Evolutionary conservation across 2,113 vertebrate genomes (phyloP), one percentile per base, ranked within the genome.

Genomic region (Picathartes gymnocephalus): DNA sequence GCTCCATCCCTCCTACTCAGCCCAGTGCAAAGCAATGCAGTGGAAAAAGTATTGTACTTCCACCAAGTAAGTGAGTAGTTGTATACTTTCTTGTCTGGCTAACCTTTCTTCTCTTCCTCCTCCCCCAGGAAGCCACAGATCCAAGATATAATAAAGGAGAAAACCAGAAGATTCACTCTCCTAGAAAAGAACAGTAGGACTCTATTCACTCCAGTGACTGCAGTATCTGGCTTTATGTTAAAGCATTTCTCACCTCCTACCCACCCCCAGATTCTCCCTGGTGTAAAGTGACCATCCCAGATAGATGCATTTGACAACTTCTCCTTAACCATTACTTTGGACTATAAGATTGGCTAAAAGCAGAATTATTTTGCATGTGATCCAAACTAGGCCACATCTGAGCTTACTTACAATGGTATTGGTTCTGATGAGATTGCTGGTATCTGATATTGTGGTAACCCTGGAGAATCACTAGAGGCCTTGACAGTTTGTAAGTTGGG

Each of bases 371-470:
- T 76, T 73, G 9, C 48, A 54, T 30, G 35, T 25, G 25, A 10
- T 65, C 70, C 33, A 72, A 28, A 24, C 28, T 4, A 60, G 37
- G 33, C 53, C 15, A 8, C 15, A 23, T 53, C 37, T 20, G 4
- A 42, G 10, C 16, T 25, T 60, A 15, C 18, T 68, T 60, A 60
- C 28, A 53, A 15, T 13, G 24, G n/a, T 9, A 12, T 14, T 64
- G 2, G 14, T 61, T 81, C 44, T 2, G 2, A 9, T 19, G 14
- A 0, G 2, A 56, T 17, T 45, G 28, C 22, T 28, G 51, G 8
- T 35, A 51, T 40, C 64, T 58, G 69, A 51, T 74, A 28, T 2
- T 79, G 47, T 12, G 33, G 15, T 50, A 53, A 31, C 27, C 21
- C 31, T 50, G 28, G 82, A 62, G 72, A 93, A 85, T 44, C 73